phyloP scores from a whole-genome alignment of 2,113 vertebrate species.

The Hippolais icterina region DNA sequence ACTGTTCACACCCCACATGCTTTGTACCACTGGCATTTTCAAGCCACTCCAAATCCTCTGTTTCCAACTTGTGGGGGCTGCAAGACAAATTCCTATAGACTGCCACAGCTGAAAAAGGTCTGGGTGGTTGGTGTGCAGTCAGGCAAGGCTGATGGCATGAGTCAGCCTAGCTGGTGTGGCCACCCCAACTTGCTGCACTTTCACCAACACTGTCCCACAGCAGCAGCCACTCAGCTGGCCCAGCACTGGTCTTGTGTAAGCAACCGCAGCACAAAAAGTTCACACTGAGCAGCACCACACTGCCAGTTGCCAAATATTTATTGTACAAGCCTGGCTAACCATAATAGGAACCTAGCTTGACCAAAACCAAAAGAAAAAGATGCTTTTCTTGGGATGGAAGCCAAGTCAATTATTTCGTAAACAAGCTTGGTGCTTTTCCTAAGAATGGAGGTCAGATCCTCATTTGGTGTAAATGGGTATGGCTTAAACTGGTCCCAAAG shows the following conservation, averaged over 20 bases:
- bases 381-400: neutral
- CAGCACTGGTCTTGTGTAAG: neutral
- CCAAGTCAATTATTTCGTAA: constrained; percentile 12
- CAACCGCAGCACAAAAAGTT: neutral
- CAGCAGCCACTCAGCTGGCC: neutral
- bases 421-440: neutral
- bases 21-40: neutral
- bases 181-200: neutral
- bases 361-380: neutral
- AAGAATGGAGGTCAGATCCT: neutral
- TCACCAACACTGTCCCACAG: neutral
- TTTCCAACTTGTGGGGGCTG: neutral
- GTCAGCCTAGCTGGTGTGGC: neutral
- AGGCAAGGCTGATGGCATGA: neutral
- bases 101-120: neutral
- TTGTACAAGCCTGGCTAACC: constrained; percentile 21
- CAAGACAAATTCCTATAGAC: neutral
- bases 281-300: neutral
- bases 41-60: neutral
- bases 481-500: neutral
- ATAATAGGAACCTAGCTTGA: constrained; percentile 2
- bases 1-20: neutral
- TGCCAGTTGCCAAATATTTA: constrained; percentile 22
- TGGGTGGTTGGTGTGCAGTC: neutral
- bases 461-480: neutral